A percentile compares a stretch with the other conserved stretches of the same genome.
Conservation (phyloP, 2,113 vertebrate species). For the Tenrec ecaudatus region DNA sequence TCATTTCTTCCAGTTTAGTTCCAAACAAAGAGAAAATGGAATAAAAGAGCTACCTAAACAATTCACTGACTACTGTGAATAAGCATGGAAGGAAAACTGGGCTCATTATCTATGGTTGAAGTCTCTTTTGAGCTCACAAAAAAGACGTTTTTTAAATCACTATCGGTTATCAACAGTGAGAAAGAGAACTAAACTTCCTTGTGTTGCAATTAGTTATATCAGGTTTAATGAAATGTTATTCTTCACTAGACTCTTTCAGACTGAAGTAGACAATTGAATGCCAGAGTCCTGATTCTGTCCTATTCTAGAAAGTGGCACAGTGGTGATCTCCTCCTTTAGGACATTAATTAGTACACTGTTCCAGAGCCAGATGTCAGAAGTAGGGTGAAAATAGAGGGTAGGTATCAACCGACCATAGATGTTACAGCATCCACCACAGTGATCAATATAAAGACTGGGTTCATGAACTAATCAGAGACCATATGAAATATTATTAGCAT, state of each 20-base stretch:
- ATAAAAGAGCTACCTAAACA: background rate
- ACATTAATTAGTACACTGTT: background rate
- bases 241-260: background rate
- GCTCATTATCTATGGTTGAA: background rate
- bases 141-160: background rate
- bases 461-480: background rate
- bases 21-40: slow-evolving; percentile 42
- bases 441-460: background rate
- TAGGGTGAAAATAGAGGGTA: background rate
- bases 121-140: background rate
- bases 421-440: background rate
- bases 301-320: background rate
- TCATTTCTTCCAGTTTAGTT: slow-evolving; percentile 23
- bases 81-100: background rate
- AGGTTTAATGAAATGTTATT: background rate
- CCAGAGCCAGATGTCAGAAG: background rate
- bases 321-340: background rate
- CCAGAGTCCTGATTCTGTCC: background rate
- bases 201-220: background rate
- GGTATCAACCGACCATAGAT: background rate
- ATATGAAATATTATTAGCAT: background rate
- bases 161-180: background rate
- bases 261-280: background rate
- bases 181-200: background rate
- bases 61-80: background rate